Evolutionary conservation across 1,140 invertebrate species (phyloP), one percentile per base, ranked within the genome.

Genomic region (Caenorhabditis latens): DNA sequence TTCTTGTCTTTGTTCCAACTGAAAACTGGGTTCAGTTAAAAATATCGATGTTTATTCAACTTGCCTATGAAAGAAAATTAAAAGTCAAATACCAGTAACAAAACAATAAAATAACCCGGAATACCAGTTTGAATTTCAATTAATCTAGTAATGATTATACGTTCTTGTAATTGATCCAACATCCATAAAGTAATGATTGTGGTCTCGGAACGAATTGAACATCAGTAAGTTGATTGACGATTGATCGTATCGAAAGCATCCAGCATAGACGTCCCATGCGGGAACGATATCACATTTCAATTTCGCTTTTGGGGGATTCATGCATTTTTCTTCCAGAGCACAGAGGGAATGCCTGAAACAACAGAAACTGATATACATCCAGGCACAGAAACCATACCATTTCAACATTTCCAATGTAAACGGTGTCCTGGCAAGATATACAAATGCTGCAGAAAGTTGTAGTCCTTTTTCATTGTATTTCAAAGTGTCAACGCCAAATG

Each of bases 171-270:
- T 16, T 13, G 4, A 43, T 5, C 65, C 65, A 43, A 46, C 40
- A 71, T 71, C 19, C 65, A 71, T 71, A 19, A 71, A 43, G 46
- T 71, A 71, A 46, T 71, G 65, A n/a, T 71, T 71, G 19, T 71
- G 65, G 19, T 71, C 16, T 71, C 65, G 65, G 19, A 71, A 71
- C 14, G 40, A 46, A 71, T 71, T 71, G 42, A 71, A 71, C 65
- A 71, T 43, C 19, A 71, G 65, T 14, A 71, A 19, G 42, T 71
- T 71, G 4, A 71, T 7, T 11, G 65, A 71, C 6, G 65, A 71
- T 71, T 71, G 65, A 71, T 71, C 65, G 42, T 46, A 71, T 71
- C 65, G 65, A 8, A 71, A 71, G 16, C 65, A 71, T 19, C 65
- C 65, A 1, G 65, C 65, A 19, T 71, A 71, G 4, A 43, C 4